A percentile compares a stretch with the other conserved stretches of the same genome.
Conservation (phyloP, 2,797 vertebrate species). For the Naso thynnoides region DNA sequence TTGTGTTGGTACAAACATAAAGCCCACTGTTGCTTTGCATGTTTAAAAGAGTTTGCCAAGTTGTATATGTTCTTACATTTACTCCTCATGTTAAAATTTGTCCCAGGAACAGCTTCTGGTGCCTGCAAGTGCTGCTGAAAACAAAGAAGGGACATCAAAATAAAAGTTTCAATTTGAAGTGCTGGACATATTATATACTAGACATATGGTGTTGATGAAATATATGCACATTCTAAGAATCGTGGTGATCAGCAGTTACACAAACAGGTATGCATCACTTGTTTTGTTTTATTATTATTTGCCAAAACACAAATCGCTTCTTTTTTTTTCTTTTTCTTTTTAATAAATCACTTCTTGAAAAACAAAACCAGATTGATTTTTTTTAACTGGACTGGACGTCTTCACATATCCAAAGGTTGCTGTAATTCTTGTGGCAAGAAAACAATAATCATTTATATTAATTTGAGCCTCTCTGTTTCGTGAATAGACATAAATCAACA, state of each 20-base stretch:
- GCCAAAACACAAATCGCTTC: too few species aligned
- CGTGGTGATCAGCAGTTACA: background rate
- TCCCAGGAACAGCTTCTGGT: slow-evolving; percentile 84
- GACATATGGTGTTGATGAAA: too few species aligned
- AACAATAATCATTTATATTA: too few species aligned
- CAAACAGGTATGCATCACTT: background rate
- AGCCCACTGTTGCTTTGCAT: too few species aligned
- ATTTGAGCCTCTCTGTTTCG: background rate
- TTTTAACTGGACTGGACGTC: background rate
- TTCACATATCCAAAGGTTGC: background rate
- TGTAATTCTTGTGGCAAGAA: background rate
- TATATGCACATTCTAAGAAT: too few species aligned
- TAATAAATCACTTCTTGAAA: too few species aligned
- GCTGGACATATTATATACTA: too few species aligned
- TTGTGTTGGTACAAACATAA: too few species aligned
- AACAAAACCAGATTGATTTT: too few species aligned
- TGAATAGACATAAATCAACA: background rate
- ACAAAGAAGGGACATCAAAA: slow-evolving; percentile 59
- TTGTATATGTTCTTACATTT: slow-evolving; percentile 85
- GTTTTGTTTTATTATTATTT: too few species aligned
- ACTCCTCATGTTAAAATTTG: slow-evolving; percentile 87
- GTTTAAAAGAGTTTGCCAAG: background rate
- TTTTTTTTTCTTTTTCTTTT: too few species aligned
- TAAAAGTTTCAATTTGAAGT: background rate
- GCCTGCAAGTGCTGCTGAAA: slow-evolving; percentile 82